phyloP scores from a whole-genome alignment of 2,113 vertebrate species.

The Carassius auratus region DNA sequence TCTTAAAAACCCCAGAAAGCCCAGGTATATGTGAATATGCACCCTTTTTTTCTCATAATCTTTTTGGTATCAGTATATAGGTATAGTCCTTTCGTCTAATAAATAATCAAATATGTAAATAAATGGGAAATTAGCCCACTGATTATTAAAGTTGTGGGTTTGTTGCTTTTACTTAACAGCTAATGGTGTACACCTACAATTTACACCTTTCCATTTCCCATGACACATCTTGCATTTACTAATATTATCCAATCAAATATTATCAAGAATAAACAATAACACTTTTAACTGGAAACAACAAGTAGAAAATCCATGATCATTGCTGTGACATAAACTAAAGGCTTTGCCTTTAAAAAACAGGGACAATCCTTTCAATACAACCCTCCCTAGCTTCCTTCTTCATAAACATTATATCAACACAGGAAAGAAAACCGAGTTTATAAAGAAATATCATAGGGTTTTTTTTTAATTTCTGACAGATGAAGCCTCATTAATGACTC shows the following conservation, averaged over 20 bases:
- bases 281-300: neutral
- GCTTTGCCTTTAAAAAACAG: neutral
- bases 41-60: neutral
- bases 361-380: neutral
- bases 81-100: neutral
- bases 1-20: neutral
- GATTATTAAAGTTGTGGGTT: neutral
- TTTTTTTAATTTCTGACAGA: conserved; percentile 15
- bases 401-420: neutral
- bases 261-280: neutral
- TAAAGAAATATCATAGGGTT: neutral
- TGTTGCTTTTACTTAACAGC: no score
- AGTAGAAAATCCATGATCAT: neutral
- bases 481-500: neutral
- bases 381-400: neutral
- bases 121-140: neutral
- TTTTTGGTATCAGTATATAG: neutral
- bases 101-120: neutral
- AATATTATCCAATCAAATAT: neutral
- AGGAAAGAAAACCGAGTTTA: neutral
- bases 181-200: neutral
- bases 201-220: neutral
- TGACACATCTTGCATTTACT: neutral
- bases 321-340: neutral
- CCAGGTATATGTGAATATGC: neutral